Base-by-base conservation (phyloP, 2,113 vertebrate species). In the Gambusia holbrooki region DNA sequence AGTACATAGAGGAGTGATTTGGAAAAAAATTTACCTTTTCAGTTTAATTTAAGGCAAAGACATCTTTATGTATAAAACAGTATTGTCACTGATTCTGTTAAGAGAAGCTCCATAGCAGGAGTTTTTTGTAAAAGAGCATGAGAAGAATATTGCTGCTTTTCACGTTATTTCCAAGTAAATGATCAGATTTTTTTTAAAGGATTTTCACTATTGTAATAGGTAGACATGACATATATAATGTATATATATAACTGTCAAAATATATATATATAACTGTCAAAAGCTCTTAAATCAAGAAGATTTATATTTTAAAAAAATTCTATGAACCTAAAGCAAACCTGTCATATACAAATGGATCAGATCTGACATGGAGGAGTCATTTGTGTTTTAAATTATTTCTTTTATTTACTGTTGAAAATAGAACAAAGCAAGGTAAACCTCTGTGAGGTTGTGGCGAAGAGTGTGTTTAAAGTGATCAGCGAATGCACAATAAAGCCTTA, bases 401-500 rank as follows among this genome's bases (percentile, higher is more conserved):
- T 7, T 15, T 14, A 15, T 42, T 37, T 11, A 37, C 10, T 11
- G 35, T 37, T 37, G 35, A 62, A 62, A 71, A 19, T 79, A 84
- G 71, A 14, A 54, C 2, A 37, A 54, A 73, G 71, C 9, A 35
- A 81, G 67, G 75, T 62, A 77, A 69, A 75, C 60, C 33, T 76
- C 62, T 81, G 73, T 74, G 79, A 74, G 71, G 66, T 66, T 66
- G 77, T 68, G 42, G 85, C 84, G 61, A n/a, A 10, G 51, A 81
- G 63, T 81, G 80, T 88, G 83, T 79, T 81, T 37, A 76, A 88
- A 85, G 79, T 63, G 74, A 85, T 77, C 88, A 82, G 35, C 71
- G 76, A 77, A 76, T 70, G 60, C 58, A 65, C 69, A 62, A 61
- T 76, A 73, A 86, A 77, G 74, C 62, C 54, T 51, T 74, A 71